Evolutionary conservation across 1,140 invertebrate species (phyloP).

Genomic region (Neuroterus valhalla): DNA sequence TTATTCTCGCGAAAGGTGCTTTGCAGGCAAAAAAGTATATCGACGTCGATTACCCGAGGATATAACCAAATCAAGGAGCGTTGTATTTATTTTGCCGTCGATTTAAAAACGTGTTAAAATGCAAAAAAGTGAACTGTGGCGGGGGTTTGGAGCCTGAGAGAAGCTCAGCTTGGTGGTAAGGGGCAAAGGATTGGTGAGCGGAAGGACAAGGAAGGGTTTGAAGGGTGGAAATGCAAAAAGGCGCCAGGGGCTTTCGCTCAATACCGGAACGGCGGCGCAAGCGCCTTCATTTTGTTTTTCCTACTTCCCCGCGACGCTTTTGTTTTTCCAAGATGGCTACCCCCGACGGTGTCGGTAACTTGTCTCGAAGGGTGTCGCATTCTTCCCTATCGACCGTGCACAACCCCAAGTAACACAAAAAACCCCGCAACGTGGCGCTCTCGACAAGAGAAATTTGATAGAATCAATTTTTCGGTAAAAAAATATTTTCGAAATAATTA

Average conservation of each 20-base stretch:
- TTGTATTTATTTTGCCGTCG: constrained; percentile 55
- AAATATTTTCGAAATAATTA: background rate
- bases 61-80: constrained; percentile 50
- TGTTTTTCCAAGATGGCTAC: constrained; percentile 71
- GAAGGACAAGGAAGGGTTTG: constrained; percentile 43
- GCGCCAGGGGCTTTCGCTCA: constrained; percentile 65
- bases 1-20: no score
- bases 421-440: background rate
- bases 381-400: constrained; percentile 61
- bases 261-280: constrained; percentile 68
- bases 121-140: constrained; percentile 48
- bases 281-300: constrained; percentile 74
- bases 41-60: constrained; percentile 39
- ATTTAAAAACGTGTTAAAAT: constrained; percentile 62
- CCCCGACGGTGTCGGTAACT: constrained; percentile 49
- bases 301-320: constrained; percentile 53
- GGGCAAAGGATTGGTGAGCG: constrained; percentile 40
- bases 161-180: constrained; percentile 32
- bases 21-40: background rate
- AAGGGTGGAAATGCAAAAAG: constrained; percentile 67
- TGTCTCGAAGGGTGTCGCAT: constrained; percentile 44
- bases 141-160: background rate
- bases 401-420: background rate
- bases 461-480: background rate
- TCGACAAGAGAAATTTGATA: background rate